These are phyloP conservation scores for Polyommatus icarus DNA, from an alignment of 2,888 invertebrate species.

Conservation along the genomic window DNA sequence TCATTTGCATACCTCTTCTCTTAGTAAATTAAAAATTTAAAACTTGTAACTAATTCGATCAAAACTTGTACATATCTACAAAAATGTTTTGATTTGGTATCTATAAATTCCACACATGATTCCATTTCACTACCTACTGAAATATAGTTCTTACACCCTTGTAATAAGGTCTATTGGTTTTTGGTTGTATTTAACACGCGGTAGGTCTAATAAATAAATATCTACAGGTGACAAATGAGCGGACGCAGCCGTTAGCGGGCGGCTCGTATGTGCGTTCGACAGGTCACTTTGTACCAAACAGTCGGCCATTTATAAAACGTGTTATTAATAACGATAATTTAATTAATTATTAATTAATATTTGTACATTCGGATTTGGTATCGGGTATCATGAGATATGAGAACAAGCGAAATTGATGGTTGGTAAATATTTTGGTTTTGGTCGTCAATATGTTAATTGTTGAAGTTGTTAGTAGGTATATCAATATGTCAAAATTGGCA, in stretches of 20 bases:
- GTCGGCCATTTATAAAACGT: conserved; percentile 14
- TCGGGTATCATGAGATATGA: conserved; percentile 5
- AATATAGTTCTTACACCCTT: neutral
- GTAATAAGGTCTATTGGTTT: neutral
- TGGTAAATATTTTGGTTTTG: neutral
- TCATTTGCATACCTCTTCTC: neutral
- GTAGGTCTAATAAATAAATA: conserved; percentile 78
- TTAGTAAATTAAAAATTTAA: neutral
- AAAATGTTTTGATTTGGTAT: conserved; percentile 9
- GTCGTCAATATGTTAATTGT: neutral
- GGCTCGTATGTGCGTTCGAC: conserved; percentile 49
- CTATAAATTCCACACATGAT: conserved; percentile 13
- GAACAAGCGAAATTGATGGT: neutral
- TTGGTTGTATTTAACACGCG: conserved; percentile 61
- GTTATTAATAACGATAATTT: conserved; percentile 30
- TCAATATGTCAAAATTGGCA: neutral
- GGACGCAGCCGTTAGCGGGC: conserved; percentile 70
- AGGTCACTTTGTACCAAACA: conserved; percentile 33
- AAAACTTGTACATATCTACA: neutral
- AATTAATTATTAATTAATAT: conserved; percentile 26
- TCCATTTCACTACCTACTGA: neutral
- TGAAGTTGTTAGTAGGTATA: neutral
- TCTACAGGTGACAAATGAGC: conserved; percentile 76
- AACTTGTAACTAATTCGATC: conserved; percentile 4
- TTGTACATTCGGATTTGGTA: neutral